Percentiles rank a stretch among this genome's conserved stretches.
Evolutionary conservation across 2,888 invertebrate species (phyloP).

Genomic region (Agrenia bidenticulata): DNA sequence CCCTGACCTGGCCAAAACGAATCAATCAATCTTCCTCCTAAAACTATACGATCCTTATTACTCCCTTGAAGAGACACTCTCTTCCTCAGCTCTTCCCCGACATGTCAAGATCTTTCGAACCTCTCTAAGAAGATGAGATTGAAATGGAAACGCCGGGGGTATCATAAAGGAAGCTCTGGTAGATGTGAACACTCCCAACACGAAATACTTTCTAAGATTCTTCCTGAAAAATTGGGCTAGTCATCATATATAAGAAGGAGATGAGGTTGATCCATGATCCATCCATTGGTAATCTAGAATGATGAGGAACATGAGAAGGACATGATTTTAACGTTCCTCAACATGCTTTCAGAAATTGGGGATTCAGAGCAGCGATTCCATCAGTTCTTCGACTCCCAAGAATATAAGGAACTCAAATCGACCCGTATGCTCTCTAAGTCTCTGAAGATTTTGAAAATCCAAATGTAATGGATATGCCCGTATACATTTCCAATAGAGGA

Average conservation of each 20-base stretch:
- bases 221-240: background rate
- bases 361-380: constrained; percentile 34
- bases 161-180: too few species aligned
- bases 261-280: constrained; percentile 23
- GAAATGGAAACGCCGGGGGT: too few species aligned
- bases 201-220: too few species aligned
- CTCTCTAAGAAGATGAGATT: too few species aligned
- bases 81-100: too few species aligned
- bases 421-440: background rate
- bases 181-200: too few species aligned
- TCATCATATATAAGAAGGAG: constrained; percentile 4
- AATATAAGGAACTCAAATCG: too few species aligned
- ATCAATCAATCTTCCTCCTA: constrained; percentile 15
- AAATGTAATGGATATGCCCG: too few species aligned
- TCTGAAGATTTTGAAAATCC: constrained; percentile 23
- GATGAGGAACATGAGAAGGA: constrained; percentile 23
- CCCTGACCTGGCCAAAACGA: constrained; percentile 4
- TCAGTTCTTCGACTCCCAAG: background rate
- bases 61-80: too few species aligned
- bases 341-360: constrained; percentile 20
- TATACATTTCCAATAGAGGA: too few species aligned
- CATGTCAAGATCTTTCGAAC: too few species aligned
- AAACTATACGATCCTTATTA: too few species aligned
- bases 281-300: constrained; percentile 25
- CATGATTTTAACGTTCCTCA: constrained; percentile 10